Conservation (phyloP, 64 coral and sea anemone species). For the Astreopora myriophthalma region DNA sequence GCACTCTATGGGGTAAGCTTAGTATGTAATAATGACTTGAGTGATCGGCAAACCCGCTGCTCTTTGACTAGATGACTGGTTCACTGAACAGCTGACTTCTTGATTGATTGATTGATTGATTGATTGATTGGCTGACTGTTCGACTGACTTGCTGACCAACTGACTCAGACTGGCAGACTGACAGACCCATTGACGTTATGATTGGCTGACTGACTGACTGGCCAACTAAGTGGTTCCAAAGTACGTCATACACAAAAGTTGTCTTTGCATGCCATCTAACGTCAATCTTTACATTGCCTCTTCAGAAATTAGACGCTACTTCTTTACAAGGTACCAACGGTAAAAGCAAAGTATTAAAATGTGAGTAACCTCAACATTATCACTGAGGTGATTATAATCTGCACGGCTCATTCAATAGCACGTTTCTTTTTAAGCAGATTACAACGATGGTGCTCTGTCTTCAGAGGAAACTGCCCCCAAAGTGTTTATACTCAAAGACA, state of each 20-base stretch:
- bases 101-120: neutral
- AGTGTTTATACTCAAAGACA: slow-evolving; percentile 14
- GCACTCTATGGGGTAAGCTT: slow-evolving; percentile 31
- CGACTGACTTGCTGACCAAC: neutral
- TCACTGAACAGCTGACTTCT: neutral
- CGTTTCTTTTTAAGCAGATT: neutral
- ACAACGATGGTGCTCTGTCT: neutral
- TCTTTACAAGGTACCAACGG: slow-evolving; percentile 17
- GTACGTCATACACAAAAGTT: too few relatives aligned
- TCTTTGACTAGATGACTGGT: neutral
- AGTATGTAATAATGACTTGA: neutral
- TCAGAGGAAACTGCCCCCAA: neutral
- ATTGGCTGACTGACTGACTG: neutral
- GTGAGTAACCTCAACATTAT: neutral
- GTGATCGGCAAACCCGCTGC: neutral
- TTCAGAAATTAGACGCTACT: neutral
- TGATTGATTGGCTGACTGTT: too few relatives aligned
- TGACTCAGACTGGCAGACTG: neutral
- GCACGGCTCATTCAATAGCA: neutral
- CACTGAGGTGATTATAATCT: too few relatives aligned
- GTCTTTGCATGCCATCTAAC: too few relatives aligned
- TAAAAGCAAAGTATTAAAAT: slow-evolving; percentile 5
- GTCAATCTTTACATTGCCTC: neutral
- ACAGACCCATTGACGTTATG: neutral
- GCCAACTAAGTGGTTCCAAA: neutral